Conservation (phyloP, 1,140 invertebrate species). For the Papilio polyxenes region DNA sequence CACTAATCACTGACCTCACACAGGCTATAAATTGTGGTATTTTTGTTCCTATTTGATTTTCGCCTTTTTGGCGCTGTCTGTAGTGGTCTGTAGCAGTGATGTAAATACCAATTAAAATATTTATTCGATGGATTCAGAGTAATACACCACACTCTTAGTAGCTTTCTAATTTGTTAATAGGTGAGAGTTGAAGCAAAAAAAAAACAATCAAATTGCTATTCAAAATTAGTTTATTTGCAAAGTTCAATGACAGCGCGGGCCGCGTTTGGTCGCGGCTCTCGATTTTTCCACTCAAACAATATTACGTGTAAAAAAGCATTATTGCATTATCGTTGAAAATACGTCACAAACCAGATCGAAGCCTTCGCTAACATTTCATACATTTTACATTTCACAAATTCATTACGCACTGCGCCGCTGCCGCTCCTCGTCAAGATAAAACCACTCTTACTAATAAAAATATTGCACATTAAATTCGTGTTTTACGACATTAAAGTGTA, state of each 20-base stretch:
- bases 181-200: constrained; percentile 17
- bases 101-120: too few relatives aligned
- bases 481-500: constrained; percentile 31
- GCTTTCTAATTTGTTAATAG: background rate
- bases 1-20: too few relatives aligned
- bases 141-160: too few relatives aligned
- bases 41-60: too few relatives aligned
- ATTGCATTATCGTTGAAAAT: constrained; percentile 29
- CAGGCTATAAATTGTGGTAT: too few relatives aligned
- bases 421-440: constrained; percentile 21
- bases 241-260: constrained; percentile 50
- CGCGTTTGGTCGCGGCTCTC: constrained; percentile 41
- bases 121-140: too few relatives aligned
- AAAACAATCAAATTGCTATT: constrained; percentile 55
- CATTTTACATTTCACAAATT: background rate
- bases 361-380: background rate
- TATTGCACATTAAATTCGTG: constrained; percentile 39
- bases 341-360: constrained; percentile 9
- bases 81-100: too few relatives aligned
- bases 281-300: constrained; percentile 1
- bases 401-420: background rate
- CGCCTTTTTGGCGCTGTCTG: too few relatives aligned
- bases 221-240: constrained; percentile 65
- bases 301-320: constrained; percentile 34
- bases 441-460: constrained; percentile 35